Evolutionary conservation across 1,140 invertebrate genomes (phyloP), one percentile per base, ranked within the genome.

Genomic region (Steinernema feltiae): DNA sequence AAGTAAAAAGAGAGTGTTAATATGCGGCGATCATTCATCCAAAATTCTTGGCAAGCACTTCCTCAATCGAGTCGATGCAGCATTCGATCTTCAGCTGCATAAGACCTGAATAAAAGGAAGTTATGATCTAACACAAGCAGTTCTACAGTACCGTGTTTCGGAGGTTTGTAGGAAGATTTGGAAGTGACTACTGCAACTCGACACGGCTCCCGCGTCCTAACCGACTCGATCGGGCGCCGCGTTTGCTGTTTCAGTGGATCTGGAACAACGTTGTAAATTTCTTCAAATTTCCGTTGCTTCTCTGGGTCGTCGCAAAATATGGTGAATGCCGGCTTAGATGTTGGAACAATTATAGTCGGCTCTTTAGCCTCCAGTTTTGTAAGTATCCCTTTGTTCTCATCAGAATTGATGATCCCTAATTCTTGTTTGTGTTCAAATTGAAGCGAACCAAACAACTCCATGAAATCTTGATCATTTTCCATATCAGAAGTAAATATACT

Each of bases 241-340:
- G 7, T 3, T 63, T 3, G 15, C 53, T 12, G 15, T 63, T 21
- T 12, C 12, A 27, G 15, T 27, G 53, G 24, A 63, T 63, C 24
- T 15, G 53, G 24, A 27, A 27, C 24, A 17, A 17, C 53, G 53
- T 63, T 21, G 24, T 63, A 63, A 27, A n/a, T 15, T 7, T 63
- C 7, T 63, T 63, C 12, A 12, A 21, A 15, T 63, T 27, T 63
- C 53, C 24, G 15, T 27, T 63, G 53, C 24, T 15, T 21, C 7
- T 63, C 53, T 27, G 53, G 53, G 24, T 63, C 53, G 24, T 63
- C 53, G 53, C 53, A 63, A 27, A 63, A 63, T 3, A 63, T 63
- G 7, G 12, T 3, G 53, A 63, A 63, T 27, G 53, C 53, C 53
- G 53, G 53, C 53, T 63, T 63, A 7, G 24, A 7, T n/a, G 15